Conservation (phyloP, 2,113 vertebrate genomes). For the Agelaius tricolor region DNA sequence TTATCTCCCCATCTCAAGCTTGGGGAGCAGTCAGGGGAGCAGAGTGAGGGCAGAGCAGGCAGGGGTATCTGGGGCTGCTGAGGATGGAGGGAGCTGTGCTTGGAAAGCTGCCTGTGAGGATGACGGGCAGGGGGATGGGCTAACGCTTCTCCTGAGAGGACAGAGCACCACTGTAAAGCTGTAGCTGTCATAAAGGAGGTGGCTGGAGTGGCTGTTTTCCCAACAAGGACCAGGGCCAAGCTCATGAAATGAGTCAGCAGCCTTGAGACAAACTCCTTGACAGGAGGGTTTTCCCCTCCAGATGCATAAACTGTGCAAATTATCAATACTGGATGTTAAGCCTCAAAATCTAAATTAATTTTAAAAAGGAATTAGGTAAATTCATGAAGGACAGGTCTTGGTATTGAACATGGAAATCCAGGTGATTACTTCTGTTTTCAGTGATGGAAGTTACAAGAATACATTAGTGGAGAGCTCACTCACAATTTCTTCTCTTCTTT, state of each 20-base stretch:
- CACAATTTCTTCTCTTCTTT: neutral
- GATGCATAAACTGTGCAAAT: neutral
- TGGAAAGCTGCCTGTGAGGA: too few species aligned
- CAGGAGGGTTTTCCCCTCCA: neutral
- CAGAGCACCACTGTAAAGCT: neutral
- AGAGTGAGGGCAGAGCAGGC: neutral
- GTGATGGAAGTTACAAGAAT: neutral
- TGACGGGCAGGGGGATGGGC: neutral
- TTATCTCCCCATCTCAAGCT: neutral
- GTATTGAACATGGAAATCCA: neutral
- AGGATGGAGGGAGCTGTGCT: neutral
- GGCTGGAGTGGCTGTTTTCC: neutral
- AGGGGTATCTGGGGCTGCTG: accelerated
- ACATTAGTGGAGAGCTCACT: neutral
- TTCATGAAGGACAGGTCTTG: neutral
- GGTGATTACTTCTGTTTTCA: neutral
- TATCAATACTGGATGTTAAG: neutral
- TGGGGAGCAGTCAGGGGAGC: neutral
- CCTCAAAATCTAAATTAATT: neutral
- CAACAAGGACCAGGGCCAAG: neutral
- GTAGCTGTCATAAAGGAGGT: neutral
- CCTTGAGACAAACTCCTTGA: neutral
- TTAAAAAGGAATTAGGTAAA: neutral
- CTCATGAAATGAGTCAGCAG: neutral
- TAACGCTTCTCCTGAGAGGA: neutral